A percentile compares a stretch with the other conserved stretches of the same genome.
phyloP scores from a whole-genome alignment of 2,888 invertebrate genomes.

The Sarcophaga rosellei region DNA sequence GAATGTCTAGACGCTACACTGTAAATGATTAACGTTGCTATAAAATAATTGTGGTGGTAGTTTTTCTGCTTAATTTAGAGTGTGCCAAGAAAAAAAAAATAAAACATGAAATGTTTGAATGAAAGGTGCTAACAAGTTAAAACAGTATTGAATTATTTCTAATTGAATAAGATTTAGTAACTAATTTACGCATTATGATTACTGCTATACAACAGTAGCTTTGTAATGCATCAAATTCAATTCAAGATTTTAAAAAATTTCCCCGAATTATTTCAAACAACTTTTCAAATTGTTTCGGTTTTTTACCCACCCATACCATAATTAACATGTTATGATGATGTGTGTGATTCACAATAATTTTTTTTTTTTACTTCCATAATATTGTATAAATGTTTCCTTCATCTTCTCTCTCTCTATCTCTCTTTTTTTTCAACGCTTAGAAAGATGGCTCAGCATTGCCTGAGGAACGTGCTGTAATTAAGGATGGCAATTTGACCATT shows the following conservation, averaged over 20 bases:
- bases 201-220: not conserved
- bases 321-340: not conserved
- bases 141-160: not conserved
- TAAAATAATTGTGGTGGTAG: too few relatives aligned
- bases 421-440: constrained; percentile 78
- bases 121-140: not conserved
- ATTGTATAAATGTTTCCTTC: not conserved
- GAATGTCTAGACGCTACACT: too few relatives aligned
- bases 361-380: not conserved
- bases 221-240: not conserved
- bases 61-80: too few relatives aligned
- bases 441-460: constrained; percentile 89
- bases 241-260: not conserved
- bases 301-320: not conserved
- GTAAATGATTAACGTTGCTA: too few relatives aligned
- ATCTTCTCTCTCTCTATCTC: not conserved
- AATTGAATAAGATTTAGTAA: not conserved
- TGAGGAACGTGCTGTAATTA: constrained; percentile 85
- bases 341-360: not conserved
- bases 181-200: too few relatives aligned
- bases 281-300: not conserved
- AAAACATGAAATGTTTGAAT: too few relatives aligned
- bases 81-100: too few relatives aligned
- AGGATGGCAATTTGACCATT: constrained; percentile 92
- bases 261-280: not conserved